These are phyloP conservation scores for Myotis yumanensis DNA, from an alignment of 2,113 vertebrate genomes.

Conservation along the genomic window DNA sequence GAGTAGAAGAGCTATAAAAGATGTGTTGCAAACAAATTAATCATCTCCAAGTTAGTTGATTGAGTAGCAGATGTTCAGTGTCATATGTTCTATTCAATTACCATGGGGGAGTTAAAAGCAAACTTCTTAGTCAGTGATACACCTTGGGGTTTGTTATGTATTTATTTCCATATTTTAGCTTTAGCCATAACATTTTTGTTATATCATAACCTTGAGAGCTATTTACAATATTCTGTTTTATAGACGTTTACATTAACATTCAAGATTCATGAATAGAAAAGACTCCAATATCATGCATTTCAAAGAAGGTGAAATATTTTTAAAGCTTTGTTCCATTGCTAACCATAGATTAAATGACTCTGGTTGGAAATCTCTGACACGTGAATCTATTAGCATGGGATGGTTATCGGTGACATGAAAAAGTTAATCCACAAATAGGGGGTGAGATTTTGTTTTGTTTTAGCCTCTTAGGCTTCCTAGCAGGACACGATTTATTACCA, in stretches of 20 bases:
- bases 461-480: constrained; percentile 1
- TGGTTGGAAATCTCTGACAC: not conserved
- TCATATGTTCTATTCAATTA: constrained; percentile 22
- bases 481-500: constrained; percentile 56
- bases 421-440: constrained; percentile 41
- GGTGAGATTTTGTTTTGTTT: constrained; percentile 60
- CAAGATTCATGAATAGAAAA: constrained; percentile 25
- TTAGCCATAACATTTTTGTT: not conserved
- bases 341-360: not conserved
- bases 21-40: not conserved
- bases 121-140: not conserved
- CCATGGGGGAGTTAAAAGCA: not conserved
- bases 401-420: not conserved
- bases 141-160: not conserved
- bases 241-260: not conserved
- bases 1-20: not conserved
- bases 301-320: not conserved
- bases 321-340: not conserved
- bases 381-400: not conserved
- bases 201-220: not conserved
- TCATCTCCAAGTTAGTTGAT: constrained; percentile 27
- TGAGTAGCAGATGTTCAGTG: constrained; percentile 43
- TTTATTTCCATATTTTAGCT: constrained; percentile 21
- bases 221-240: not conserved
- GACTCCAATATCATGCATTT: not conserved